Base-by-base conservation (phyloP, 2,797 vertebrate genomes). In the Antrozous pallidus region DNA sequence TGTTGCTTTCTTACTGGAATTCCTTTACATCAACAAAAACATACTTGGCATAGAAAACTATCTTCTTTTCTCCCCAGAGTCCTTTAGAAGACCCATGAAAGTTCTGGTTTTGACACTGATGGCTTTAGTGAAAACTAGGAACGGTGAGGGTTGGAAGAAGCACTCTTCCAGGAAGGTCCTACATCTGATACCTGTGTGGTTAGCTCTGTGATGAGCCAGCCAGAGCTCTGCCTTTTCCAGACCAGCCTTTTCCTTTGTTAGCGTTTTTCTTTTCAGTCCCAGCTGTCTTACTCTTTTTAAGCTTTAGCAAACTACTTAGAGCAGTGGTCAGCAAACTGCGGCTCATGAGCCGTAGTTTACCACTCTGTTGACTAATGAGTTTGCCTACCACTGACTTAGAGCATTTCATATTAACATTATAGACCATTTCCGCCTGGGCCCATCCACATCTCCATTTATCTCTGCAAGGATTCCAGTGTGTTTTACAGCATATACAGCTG, bases 391-490 rank as follows among this genome's bases (percentile, higher is more conserved):
- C 40, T 54, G 51, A 65, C 65, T 89, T 77, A 81, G 78, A 77
- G n/a, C 28, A 45, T 92, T 93, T 92, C 73, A 49, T 84, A 58
- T 95, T 86, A 83, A 73, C 26, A 18, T 80, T 14, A 67, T 85
- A 51, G 86, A 63, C 88, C 13, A 24, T 90, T 88, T 93, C 86
- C 67, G 63, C 67, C 74, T 61, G 71, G 47, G 31, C 56, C 82
- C 8, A 13, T 85, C 20, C 70, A 22, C 36, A 33, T 45, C 78
- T 95, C 78, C 16, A 0, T 83, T 93, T 79, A 79, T 92, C 54
- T 90, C 89, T 40, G 63, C 92, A 93, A 91, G 75, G 61, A 75
- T 84, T 77, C 93, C 5, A 5, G 1, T 31, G 10, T 61, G 26
- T 83, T 85, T 75, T 45, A 40, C 24, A 40, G n/a, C 49, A 3